Conservation (phyloP, 2,888 invertebrate genomes). For the Eupithecia tripunctaria region DNA sequence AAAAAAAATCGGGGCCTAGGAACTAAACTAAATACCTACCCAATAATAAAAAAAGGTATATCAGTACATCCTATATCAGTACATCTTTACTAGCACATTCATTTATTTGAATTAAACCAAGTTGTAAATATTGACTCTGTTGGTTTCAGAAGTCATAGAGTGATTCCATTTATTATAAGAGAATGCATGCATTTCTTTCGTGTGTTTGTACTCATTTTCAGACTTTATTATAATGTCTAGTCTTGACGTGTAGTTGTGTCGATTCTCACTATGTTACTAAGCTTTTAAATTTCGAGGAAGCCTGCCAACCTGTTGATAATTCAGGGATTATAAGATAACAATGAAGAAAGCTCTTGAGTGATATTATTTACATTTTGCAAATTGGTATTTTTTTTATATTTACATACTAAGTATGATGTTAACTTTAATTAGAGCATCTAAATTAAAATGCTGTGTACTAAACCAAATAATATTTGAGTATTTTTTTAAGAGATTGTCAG, state of each 20-base stretch:
- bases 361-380: conserved; percentile 33
- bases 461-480: conserved; percentile 73
- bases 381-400: conserved; percentile 48
- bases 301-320: conserved; percentile 62
- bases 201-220: conserved; percentile 82
- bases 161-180: conserved; percentile 84
- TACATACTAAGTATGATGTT: conserved; percentile 28
- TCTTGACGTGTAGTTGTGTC: conserved; percentile 73
- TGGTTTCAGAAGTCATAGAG: conserved; percentile 74
- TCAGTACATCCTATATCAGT: conserved; percentile 3
- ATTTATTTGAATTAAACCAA: conserved; percentile 25
- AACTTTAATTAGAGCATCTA: conserved; percentile 57
- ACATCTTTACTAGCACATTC: conserved; percentile 20
- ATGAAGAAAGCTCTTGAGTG: conserved; percentile 7
- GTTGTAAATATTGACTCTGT: conserved; percentile 77
- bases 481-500: conserved; percentile 58
- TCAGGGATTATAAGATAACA: not conserved
- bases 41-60: not conserved
- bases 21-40: not conserved
- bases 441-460: conserved; percentile 71
- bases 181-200: conserved; percentile 83
- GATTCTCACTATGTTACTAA: conserved; percentile 78
- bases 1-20: not conserved
- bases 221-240: conserved; percentile 78
- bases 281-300: conserved; percentile 70